Percentiles rank a stretch among this genome's conserved stretches.
Evolutionary conservation across 2,888 invertebrate species (phyloP).

Genomic region (Pardosa pseudoannulata): DNA sequence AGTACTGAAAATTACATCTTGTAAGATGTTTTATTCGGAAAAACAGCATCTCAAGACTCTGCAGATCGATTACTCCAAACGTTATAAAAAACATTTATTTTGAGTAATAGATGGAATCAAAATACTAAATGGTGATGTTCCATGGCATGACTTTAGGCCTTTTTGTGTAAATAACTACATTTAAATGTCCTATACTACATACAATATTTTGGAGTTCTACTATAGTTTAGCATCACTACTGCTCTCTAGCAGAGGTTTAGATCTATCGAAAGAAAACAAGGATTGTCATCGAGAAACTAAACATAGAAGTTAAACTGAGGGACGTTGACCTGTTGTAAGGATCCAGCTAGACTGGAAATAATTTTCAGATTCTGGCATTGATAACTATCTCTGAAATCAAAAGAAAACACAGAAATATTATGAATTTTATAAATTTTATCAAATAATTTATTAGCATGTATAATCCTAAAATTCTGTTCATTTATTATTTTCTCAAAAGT

Average conservation of each 20-base stretch:
- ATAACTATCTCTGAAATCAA: too few species aligned
- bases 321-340: constrained; percentile 65
- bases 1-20: constrained; percentile 32
- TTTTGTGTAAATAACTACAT: neutral
- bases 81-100: neutral
- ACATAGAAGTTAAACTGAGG: constrained; percentile 43
- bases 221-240: constrained; percentile 29
- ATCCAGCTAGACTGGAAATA: too few species aligned
- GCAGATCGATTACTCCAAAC: neutral
- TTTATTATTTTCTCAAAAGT: too few species aligned
- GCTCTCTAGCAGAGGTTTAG: constrained; percentile 31
- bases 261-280: constrained; percentile 47
- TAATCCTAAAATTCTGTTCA: too few species aligned
- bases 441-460: too few species aligned
- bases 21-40: constrained; percentile 20
- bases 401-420: too few species aligned
- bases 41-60: constrained; percentile 29
- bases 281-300: constrained; percentile 61
- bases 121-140: neutral
- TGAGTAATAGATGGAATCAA: neutral
- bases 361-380: too few species aligned
- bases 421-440: too few species aligned
- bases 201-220: neutral
- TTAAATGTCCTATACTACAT: neutral
- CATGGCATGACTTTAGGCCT: neutral